phyloP scores from a whole-genome alignment of 1,140 invertebrate genomes.

The Zaprionus kolodkinae region DNA sequence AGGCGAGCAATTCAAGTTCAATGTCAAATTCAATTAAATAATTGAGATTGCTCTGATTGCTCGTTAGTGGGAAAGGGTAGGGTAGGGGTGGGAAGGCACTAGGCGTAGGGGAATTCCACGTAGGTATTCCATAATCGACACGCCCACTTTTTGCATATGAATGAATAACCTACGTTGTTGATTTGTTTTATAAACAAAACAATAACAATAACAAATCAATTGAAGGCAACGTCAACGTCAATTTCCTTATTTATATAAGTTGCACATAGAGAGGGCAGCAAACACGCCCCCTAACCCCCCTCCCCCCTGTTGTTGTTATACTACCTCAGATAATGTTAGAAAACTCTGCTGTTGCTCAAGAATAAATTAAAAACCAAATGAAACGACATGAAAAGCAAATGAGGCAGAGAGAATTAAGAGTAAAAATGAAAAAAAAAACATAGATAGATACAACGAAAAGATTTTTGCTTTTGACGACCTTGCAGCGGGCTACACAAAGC shows the following conservation, averaged over 20 bases:
- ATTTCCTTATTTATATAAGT: conserved; percentile 46
- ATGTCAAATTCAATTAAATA: conserved; percentile 37
- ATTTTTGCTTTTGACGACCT: conserved; percentile 36
- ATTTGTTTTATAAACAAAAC: conserved; percentile 9
- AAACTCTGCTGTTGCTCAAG: conserved; percentile 56
- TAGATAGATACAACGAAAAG: conserved; percentile 12
- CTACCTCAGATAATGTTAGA: conserved; percentile 65
- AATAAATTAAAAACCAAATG: conserved; percentile 66
- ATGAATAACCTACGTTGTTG: conserved; percentile 24
- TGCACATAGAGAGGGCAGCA: conserved; percentile 1
- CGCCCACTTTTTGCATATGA: conserved; percentile 24
- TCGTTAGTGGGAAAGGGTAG: not conserved
- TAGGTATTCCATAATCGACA: not conserved
- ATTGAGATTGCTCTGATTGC: conserved; percentile 21
- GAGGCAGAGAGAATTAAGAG: conserved; percentile 57
- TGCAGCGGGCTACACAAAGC: conserved; percentile 27
- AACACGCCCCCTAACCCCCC: conserved; percentile 64
- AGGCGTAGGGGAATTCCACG: not conserved
- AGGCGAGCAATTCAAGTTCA: conserved; percentile 39
- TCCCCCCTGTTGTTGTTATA: conserved; percentile 40
- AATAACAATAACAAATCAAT: conserved; percentile 68
- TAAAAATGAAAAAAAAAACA: conserved; percentile 38
- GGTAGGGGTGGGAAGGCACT: not conserved
- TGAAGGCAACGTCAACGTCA: conserved; percentile 55
- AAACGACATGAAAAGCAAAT: conserved; percentile 56